A percentile compares a stretch with the other conserved stretches of the same genome.
These are phyloP conservation scores for Lindbergichthys nudifrons DNA, from an alignment of 2,797 vertebrate species.

Conservation along the genomic window DNA sequence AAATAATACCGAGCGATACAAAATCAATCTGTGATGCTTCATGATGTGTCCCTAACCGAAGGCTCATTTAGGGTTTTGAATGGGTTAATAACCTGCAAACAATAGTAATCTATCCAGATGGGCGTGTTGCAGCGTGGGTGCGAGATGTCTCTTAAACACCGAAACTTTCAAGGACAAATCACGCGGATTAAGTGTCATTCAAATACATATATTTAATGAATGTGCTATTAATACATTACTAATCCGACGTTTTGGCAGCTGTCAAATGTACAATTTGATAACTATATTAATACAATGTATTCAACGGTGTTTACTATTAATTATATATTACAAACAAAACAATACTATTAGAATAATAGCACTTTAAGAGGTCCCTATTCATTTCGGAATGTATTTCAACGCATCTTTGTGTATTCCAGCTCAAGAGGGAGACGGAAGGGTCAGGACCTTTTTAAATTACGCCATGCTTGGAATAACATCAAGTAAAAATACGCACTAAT, in stretches of 20 bases:
- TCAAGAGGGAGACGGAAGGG: not conserved
- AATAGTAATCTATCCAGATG: slow-evolving; percentile 30
- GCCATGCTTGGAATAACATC: slow-evolving; percentile 39
- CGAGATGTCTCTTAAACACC: slow-evolving; percentile 12
- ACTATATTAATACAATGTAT: not conserved
- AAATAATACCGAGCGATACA: slow-evolving; percentile 67
- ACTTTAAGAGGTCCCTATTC: not conserved
- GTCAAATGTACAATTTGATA: no score
- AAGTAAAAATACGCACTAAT: slow-evolving; percentile 39
- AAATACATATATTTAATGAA: not conserved
- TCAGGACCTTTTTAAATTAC: not conserved
- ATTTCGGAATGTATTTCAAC: not conserved
- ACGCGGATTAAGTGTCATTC: slow-evolving; percentile 3
- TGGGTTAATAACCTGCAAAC: slow-evolving; percentile 61
- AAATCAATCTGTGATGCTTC: slow-evolving; percentile 46
- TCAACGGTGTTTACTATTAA: not conserved
- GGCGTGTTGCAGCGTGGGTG: slow-evolving; percentile 32
- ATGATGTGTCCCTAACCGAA: slow-evolving; percentile 9
- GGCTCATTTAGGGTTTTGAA: slow-evolving; percentile 42
- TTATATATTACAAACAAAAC: not conserved
- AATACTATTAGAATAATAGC: no score
- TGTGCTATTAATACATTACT: not conserved
- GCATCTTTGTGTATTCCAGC: slow-evolving; percentile 20
- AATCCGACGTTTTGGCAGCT: not conserved
- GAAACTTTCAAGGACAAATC: slow-evolving; percentile 55